Percentiles rank a stretch among this genome's conserved stretches.
These are phyloP conservation scores for Oryzias curvinotus DNA, from an alignment of 2,113 vertebrate species.

Conservation along the genomic window DNA sequence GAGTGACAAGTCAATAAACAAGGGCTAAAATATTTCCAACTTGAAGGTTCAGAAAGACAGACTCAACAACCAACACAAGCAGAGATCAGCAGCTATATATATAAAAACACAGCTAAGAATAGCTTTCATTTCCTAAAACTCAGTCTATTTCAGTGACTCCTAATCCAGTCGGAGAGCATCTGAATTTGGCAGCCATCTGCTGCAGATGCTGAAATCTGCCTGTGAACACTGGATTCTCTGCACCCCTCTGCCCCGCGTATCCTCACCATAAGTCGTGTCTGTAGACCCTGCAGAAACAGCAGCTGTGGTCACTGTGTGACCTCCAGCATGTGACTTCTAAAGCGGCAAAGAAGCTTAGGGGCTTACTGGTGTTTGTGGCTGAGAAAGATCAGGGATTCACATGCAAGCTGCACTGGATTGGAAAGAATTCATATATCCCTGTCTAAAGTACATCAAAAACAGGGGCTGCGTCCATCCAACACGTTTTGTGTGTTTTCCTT, in stretches of 20 bases:
- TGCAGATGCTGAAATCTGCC: not conserved
- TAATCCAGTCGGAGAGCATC: not conserved
- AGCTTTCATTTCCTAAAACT: not conserved
- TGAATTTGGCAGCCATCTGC: not conserved
- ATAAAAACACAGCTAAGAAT: not conserved
- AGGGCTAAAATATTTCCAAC: no score
- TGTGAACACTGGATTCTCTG: not conserved
- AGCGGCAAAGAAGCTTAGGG: conserved; percentile 67
- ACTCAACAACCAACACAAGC: not conserved
- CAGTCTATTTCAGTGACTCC: not conserved
- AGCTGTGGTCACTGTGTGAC: conserved; percentile 16
- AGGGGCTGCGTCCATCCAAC: not conserved
- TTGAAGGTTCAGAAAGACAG: no score
- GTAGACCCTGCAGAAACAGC: not conserved
- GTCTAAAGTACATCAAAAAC: not conserved
- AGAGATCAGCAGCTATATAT: not conserved
- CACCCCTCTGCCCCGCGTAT: not conserved
- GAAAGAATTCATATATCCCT: not conserved
- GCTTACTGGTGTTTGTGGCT: conserved; percentile 53
- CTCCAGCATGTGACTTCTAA: conserved; percentile 37
- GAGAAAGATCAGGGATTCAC: conserved; percentile 9
- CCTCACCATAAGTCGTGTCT: no score
- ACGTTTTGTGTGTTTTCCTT: not conserved
- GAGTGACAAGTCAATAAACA: no score
- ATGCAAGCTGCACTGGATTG: not conserved